Percentiles rank a stretch among this genome's conserved stretches.
phyloP scores from a whole-genome alignment of 64 coral and sea anemone genomes.

The Montipora foliosa region DNA sequence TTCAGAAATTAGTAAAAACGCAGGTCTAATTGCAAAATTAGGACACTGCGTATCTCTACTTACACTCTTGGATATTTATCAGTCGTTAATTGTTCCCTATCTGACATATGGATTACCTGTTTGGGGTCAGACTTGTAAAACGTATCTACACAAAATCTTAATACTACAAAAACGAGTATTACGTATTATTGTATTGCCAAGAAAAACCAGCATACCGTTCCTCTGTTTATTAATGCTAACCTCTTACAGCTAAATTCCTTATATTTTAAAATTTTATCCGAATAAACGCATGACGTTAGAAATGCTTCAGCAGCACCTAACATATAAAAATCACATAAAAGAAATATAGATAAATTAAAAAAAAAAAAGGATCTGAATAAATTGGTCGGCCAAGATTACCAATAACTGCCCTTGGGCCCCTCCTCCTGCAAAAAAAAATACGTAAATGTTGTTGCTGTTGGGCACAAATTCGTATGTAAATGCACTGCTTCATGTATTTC shows the following conservation, averaged over 20 bases:
- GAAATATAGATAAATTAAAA: no score
- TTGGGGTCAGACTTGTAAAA: conserved; percentile 32
- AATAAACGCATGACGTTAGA: background rate
- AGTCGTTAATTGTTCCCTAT: conserved; percentile 4
- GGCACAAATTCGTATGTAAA: no score
- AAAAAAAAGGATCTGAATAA: no score
- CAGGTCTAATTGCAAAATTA: conserved; percentile 25
- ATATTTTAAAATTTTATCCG: conserved; percentile 1
- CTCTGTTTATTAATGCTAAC: conserved; percentile 25
- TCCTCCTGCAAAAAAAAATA: no score
- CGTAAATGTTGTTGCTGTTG: no score
- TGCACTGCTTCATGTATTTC: no score
- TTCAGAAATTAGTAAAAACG: conserved; percentile 11
- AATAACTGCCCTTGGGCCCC: no score
- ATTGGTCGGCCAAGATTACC: no score
- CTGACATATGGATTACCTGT: conserved; percentile 33
- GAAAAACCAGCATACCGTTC: conserved; percentile 11
- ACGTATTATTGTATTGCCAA: conserved; percentile 29
- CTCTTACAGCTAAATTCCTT: background rate
- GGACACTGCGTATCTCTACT: background rate
- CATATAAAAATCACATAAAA: background rate
- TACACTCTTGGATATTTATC: background rate
- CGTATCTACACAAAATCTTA: conserved; percentile 17
- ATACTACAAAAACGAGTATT: conserved; percentile 49
- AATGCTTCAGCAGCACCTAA: background rate